Conservation (phyloP, 2,888 invertebrate species). For the Altica lythri region DNA sequence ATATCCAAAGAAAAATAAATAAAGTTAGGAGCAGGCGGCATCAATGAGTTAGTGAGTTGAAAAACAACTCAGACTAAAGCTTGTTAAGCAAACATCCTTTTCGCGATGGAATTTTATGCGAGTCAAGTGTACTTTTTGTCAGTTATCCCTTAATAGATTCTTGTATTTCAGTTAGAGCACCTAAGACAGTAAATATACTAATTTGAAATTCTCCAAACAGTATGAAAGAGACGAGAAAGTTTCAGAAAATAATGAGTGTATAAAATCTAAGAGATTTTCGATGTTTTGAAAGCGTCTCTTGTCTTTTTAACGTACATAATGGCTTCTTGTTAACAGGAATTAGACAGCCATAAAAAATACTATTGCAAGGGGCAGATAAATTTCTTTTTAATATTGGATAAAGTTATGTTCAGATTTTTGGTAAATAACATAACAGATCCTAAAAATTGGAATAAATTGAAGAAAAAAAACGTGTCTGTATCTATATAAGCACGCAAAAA, state of each 20-base stretch:
- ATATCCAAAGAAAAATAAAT: slow-evolving; percentile 8
- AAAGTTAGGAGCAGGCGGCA: background rate
- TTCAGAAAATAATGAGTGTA: slow-evolving; percentile 15
- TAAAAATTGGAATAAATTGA: no score
- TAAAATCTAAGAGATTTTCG: slow-evolving; percentile 18
- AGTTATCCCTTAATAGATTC: slow-evolving; percentile 22
- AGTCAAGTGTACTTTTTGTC: slow-evolving; percentile 21
- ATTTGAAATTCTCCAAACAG: slow-evolving; percentile 15
- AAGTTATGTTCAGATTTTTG: no score
- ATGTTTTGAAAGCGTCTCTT: background rate
- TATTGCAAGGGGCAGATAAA: no score
- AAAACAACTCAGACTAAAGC: slow-evolving; percentile 9
- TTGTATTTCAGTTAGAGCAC: slow-evolving; percentile 16
- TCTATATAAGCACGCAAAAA: no score
- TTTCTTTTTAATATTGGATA: no score
- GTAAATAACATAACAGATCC: no score
- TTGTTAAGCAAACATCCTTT: slow-evolving; percentile 16
- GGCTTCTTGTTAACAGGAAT: no score
- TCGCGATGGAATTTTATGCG: slow-evolving; percentile 17
- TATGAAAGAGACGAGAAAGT: slow-evolving; percentile 1
- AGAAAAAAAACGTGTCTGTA: no score
- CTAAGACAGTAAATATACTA: slow-evolving; percentile 10
- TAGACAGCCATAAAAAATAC: no score
- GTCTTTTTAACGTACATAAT: background rate
- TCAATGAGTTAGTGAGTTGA: slow-evolving; percentile 11